These are phyloP conservation scores for Pithecia hirsuta DNA, from an alignment of 2,797 vertebrate genomes.

Conservation along the genomic window DNA sequence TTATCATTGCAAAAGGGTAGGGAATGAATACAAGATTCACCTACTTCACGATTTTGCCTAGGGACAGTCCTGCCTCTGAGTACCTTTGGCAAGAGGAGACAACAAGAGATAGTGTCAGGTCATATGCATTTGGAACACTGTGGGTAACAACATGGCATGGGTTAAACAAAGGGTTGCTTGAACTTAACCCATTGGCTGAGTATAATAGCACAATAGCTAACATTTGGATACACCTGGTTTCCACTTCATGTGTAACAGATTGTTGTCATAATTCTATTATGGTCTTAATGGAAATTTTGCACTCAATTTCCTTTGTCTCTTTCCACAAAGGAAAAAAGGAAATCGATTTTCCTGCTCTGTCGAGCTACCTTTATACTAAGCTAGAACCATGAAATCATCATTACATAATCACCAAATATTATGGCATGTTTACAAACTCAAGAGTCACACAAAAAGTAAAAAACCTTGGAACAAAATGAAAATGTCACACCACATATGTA, in stretches of 20 bases:
- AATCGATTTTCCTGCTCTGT: slow-evolving; percentile 62
- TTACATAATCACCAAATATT: slow-evolving; percentile 65
- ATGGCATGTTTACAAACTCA: slow-evolving; percentile 67
- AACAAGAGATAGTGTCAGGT: neutral
- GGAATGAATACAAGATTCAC: neutral
- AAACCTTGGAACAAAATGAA: slow-evolving; percentile 57
- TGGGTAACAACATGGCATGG: neutral
- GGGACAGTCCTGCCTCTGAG: slow-evolving; percentile 4
- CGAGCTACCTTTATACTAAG: slow-evolving; percentile 39
- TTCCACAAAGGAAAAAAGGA: slow-evolving; percentile 57
- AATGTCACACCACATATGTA: slow-evolving; percentile 30
- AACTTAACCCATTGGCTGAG: neutral
- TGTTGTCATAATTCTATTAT: slow-evolving; percentile 37
- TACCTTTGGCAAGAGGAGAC: slow-evolving; percentile 25
- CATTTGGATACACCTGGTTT: neutral
- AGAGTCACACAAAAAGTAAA: slow-evolving; percentile 49
- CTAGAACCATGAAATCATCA: slow-evolving; percentile 61
- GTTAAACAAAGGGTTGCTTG: slow-evolving; percentile 7
- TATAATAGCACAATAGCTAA: neutral
- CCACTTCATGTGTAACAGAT: slow-evolving; percentile 6
- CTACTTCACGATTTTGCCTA: slow-evolving; percentile 29
- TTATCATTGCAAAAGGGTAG: neutral
- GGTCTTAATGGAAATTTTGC: slow-evolving; percentile 40
- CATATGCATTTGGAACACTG: neutral
- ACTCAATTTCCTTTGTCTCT: slow-evolving; percentile 66